A percentile compares a stretch with the other conserved stretches of the same genome.
These are phyloP conservation scores for Solenopsis fugax DNA, from an alignment of 1,140 invertebrate genomes.

Conservation along the genomic window DNA sequence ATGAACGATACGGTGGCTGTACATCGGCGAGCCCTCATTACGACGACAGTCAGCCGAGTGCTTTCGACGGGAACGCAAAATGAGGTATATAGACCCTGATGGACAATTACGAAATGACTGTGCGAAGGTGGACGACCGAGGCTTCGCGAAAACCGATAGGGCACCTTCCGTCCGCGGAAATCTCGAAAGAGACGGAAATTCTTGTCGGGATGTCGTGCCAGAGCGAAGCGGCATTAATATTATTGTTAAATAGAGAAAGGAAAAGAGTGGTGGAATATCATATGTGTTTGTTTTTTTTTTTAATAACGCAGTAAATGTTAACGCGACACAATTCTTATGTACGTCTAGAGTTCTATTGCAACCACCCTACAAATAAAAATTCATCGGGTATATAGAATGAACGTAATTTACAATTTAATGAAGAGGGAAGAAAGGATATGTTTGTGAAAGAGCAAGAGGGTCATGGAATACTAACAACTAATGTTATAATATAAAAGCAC, in stretches of 20 bases:
- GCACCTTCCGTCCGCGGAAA: not conserved
- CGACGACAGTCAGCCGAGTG: conserved; percentile 31
- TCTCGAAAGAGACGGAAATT: not conserved
- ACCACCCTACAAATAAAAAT: no score
- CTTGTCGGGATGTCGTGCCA: not conserved
- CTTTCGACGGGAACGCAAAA: conserved; percentile 41
- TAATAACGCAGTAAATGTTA: no score
- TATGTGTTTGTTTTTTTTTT: no score
- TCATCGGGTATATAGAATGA: no score
- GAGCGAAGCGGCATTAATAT: not conserved
- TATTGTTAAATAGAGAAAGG: not conserved
- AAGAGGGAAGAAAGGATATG: no score
- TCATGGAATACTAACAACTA: no score
- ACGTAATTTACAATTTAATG: no score
- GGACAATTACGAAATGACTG: conserved; percentile 34
- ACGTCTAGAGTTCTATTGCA: no score
- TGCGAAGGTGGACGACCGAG: not conserved
- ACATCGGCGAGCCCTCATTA: conserved; percentile 35
- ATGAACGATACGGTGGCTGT: not conserved
- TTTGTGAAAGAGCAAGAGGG: no score
- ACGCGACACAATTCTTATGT: no score
- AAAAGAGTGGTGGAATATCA: no score
- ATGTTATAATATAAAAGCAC: no score
- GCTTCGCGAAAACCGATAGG: not conserved
- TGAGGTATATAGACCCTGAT: not conserved